Percentiles rank a stretch among this genome's conserved stretches.
phyloP scores from a whole-genome alignment of 1,140 invertebrate species.

The Sipha flava region DNA sequence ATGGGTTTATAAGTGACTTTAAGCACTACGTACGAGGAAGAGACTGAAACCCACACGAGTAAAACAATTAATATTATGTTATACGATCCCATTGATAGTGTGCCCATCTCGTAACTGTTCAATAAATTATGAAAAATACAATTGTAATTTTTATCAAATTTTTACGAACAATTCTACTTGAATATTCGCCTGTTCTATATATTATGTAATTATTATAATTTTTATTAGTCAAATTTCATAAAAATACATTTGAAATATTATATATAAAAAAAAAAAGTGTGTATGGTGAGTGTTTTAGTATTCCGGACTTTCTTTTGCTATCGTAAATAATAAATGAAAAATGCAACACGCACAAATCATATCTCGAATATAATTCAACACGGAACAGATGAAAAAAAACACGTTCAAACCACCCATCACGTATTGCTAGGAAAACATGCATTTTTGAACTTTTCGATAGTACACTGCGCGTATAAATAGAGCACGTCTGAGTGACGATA shows the following conservation, averaged over 20 bases:
- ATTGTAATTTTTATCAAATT: too few relatives aligned
- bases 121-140: too few relatives aligned
- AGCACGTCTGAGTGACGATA: background rate
- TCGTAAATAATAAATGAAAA: background rate
- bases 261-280: background rate
- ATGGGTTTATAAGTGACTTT: background rate
- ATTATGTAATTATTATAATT: too few relatives aligned
- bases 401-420: background rate
- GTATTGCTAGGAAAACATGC: background rate
- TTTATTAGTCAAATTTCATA: too few relatives aligned
- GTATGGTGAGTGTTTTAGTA: background rate
- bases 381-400: background rate
- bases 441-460: background rate
- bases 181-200: too few relatives aligned
- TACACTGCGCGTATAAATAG: background rate
- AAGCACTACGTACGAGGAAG: background rate
- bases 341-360: background rate
- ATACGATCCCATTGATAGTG: background rate
- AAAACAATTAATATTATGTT: background rate
- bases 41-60: background rate
- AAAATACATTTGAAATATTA: too few relatives aligned
- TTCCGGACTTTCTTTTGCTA: background rate
- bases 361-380: background rate
- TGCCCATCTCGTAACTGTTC: too few relatives aligned
- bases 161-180: too few relatives aligned